phyloP scores from a whole-genome alignment of 2,888 invertebrate species.

The Drosophila picticornis region DNA sequence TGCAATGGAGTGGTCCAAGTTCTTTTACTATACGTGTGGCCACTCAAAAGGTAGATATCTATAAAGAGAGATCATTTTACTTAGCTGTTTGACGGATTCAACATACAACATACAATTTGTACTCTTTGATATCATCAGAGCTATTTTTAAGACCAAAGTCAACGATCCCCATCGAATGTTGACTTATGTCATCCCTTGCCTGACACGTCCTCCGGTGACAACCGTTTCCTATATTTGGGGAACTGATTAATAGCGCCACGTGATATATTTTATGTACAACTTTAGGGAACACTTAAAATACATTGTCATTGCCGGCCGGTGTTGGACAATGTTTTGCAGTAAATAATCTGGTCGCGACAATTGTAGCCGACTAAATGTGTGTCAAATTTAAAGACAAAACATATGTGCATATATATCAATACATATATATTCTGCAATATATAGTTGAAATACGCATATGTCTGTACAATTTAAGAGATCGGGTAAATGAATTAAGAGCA shows the following conservation, averaged over 20 bases:
- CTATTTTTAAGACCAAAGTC: conserved; percentile 66
- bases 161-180: conserved; percentile 53
- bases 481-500: background rate
- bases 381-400: conserved; percentile 24
- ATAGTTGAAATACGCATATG: background rate
- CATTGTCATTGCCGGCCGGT: conserved; percentile 6
- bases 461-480: background rate
- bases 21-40: conserved; percentile 32
- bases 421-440: conserved; percentile 5
- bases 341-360: background rate
- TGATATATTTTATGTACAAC: conserved; percentile 2
- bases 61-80: conserved; percentile 17
- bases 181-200: conserved; percentile 44
- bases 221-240: conserved; percentile 4
- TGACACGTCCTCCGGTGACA: conserved; percentile 5
- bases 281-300: conserved; percentile 1
- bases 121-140: conserved; percentile 30
- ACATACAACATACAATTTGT: conserved; percentile 14
- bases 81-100: conserved; percentile 1
- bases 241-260: background rate
- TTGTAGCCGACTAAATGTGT: conserved; percentile 18
- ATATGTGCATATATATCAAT: conserved; percentile 1
- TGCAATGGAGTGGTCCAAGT: conserved; percentile 16
- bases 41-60: conserved; percentile 13
- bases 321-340: background rate